Evolutionary conservation across 2,888 invertebrate genomes (phyloP).

Genomic region (Oscheius sp.): DNA sequence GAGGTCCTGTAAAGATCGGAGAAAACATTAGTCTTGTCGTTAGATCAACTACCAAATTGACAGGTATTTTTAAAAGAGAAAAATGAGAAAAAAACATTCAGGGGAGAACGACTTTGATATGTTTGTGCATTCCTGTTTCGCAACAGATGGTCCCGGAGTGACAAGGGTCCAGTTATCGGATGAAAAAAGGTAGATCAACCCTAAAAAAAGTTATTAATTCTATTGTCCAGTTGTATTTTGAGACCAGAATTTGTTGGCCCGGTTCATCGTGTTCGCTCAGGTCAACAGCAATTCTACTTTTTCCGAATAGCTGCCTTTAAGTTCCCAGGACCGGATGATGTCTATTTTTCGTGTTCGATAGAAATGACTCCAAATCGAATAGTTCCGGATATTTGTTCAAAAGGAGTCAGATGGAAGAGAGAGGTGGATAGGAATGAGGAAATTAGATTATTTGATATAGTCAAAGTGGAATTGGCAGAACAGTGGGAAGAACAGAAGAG

Average conservation of each 20-base stretch:
- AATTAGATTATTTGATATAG: slow-evolving; percentile 56
- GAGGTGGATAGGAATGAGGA: slow-evolving; percentile 18
- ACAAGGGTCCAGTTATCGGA: slow-evolving; percentile 64
- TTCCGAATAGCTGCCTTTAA: slow-evolving; percentile 50
- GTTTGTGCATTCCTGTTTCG: slow-evolving; percentile 69
- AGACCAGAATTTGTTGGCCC: slow-evolving; percentile 60
- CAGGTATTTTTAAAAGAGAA: slow-evolving; percentile 31
- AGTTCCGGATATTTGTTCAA: slow-evolving; percentile 47
- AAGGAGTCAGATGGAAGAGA: slow-evolving; percentile 20
- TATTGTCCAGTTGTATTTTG: slow-evolving; percentile 58
- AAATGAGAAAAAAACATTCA: slow-evolving; percentile 27
- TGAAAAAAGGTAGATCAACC: slow-evolving; percentile 52
- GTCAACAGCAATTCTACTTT: slow-evolving; percentile 44
- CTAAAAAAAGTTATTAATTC: neutral
- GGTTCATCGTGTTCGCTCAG: slow-evolving; percentile 50
- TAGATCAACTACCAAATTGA: slow-evolving; percentile 47
- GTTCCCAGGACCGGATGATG: slow-evolving; percentile 68
- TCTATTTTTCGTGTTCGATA: slow-evolving; percentile 69
- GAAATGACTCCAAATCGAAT: slow-evolving; percentile 63
- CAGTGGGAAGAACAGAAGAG: slow-evolving; percentile 31
- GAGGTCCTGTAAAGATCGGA: slow-evolving; percentile 64
- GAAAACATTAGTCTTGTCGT: slow-evolving; percentile 67
- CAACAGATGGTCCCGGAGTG: slow-evolving; percentile 63
- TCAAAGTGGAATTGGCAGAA: slow-evolving; percentile 49
- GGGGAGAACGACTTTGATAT: slow-evolving; percentile 63